Percentiles rank a stretch among this genome's conserved stretches.
phyloP scores from a whole-genome alignment of 1,140 invertebrate genomes.

The Anoplophora glabripennis region DNA sequence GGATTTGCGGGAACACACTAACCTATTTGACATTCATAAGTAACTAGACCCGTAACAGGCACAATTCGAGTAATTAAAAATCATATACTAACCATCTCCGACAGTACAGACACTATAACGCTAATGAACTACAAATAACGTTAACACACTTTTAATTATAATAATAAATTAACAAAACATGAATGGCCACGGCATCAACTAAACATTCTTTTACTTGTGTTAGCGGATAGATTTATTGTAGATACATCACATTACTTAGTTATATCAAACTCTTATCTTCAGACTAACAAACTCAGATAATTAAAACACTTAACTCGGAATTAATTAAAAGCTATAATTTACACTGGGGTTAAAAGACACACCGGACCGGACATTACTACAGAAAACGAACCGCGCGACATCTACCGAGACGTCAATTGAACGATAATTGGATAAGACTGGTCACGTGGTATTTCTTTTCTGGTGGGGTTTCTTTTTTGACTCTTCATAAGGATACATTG shows the following conservation, averaged over 20 bases:
- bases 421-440: no score
- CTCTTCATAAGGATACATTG: no score
- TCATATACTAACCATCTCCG: conserved; percentile 14
- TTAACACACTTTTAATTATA: conserved; percentile 18
- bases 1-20: conserved; percentile 22
- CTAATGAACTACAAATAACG: conserved; percentile 14
- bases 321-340: neutral
- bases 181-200: conserved; percentile 43
- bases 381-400: no score
- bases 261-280: neutral
- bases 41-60: conserved; percentile 10
- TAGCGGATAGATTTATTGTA: neutral
- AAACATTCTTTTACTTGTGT: conserved; percentile 11
- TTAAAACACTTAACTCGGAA: neutral
- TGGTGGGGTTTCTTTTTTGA: no score
- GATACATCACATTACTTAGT: neutral
- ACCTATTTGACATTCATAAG: conserved; percentile 31
- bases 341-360: conserved; percentile 3
- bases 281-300: neutral
- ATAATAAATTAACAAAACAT: conserved; percentile 43
- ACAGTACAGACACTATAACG: neutral
- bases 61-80: conserved; percentile 5
- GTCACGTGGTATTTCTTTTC: no score
- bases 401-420: no score
- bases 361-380: conserved; percentile 1